Conservation (phyloP, 2,113 vertebrate genomes). For the Phainopepla nitens region DNA sequence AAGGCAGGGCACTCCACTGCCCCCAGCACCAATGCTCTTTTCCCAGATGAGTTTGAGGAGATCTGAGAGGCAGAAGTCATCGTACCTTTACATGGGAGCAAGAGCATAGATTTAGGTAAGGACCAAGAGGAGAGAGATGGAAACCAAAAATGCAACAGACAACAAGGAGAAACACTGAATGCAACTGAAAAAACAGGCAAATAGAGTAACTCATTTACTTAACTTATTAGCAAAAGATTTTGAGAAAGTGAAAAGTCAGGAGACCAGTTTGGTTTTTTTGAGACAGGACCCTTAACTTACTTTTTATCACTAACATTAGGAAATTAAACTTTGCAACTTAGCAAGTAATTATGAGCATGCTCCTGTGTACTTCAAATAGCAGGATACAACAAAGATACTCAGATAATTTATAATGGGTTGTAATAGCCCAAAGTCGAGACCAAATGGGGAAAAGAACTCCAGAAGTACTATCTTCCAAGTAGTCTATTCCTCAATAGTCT, state of each 20-base stretch:
- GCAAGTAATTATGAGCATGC: not conserved
- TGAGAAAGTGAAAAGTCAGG: not conserved
- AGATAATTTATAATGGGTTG: not conserved
- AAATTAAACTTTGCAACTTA: not conserved
- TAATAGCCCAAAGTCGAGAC: not conserved
- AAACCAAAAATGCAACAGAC: not conserved
- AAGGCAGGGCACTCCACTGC: not conserved
- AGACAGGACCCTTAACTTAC: not conserved
- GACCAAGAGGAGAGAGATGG: not conserved
- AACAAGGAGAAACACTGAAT: not conserved
- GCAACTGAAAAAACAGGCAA: not conserved
- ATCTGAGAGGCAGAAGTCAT: not conserved
- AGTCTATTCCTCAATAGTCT: not conserved
- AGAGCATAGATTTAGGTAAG: not conserved
- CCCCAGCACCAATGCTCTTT: not conserved
- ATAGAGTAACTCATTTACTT: not conserved
- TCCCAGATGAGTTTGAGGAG: not conserved
- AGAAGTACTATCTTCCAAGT: not conserved
- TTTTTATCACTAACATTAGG: not conserved
- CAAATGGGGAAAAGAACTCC: not conserved
- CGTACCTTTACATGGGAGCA: not conserved
- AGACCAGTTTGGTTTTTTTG: not conserved
- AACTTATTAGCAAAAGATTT: not conserved
- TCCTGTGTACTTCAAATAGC: not conserved
- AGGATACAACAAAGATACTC: not conserved